Evolutionary conservation across 2,113 vertebrate species (phyloP), one percentile per base, ranked within the genome.

Genomic region (Pelecanoides urinatrix): DNA sequence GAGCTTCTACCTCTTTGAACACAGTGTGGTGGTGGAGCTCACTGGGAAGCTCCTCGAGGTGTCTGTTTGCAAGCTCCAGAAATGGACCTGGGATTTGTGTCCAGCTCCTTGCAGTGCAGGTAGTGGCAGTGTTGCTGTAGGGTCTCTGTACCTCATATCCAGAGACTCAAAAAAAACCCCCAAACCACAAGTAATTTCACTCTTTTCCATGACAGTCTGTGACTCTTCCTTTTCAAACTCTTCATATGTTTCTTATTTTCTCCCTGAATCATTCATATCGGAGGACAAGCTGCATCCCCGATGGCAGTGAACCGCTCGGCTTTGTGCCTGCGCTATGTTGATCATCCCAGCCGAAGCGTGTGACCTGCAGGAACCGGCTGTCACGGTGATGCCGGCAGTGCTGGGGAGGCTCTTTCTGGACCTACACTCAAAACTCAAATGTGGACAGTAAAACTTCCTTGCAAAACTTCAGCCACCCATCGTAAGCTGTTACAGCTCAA

Each of bases 341-440:
- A 6, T 29, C 38, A 8, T 14, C 55, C 34, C 79, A 36, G 49
- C 22, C 5, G 7, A 29, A 26, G 34, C 2, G 5, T 7, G 2
- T 32, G 25, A 62, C 11, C 44, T 22, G 4, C 23, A 23, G 42
- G 70, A 66, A 2, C 52, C 1, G 19, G 27, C 20, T 55, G n/a
- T n/a, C 10, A 2, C 5, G 7, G 29, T 6, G 58, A 1, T 42
- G 62, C 55, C 9, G 21, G 11, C 1, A 0, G 3, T 49, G 70
- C 49, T 58, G 23, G 18, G 40, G 53, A 44, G 66, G 65, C 53
- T 53, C 5, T 32, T 71, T 65, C n/a, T 91, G 63, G 17, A 47
- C 34, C n/a, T 55, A 3, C 7, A 6, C 27, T 58, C 63, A 22
- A 13, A 49, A 44, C 9, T 4, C 56, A 44, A 17, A n/a, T 0